Evolutionary conservation across 2,888 invertebrate species (phyloP), one percentile per base, ranked within the genome.

Genomic region (Machimus rusticus): DNA sequence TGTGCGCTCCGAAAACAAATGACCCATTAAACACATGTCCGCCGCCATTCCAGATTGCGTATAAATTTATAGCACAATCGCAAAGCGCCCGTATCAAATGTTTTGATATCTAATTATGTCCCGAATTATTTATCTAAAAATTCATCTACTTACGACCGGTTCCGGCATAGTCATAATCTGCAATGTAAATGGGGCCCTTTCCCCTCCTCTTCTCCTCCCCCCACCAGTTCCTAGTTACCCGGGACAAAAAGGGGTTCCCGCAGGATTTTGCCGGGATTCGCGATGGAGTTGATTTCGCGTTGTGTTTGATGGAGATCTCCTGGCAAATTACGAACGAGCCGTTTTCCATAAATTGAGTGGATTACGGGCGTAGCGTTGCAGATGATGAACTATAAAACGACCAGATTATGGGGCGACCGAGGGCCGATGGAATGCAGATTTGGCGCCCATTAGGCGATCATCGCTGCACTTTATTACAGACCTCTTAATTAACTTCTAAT

Each of bases 1-100:
- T 86, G 85, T 86, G 74, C 43, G 86, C 43, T 39, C 19, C 37
- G 87, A 81, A 87, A 87, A 87, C 79, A 87, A 87, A 87, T 86
- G 87, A 74, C 74, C 86, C 87, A 87, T 87, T 87, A 86, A 87
- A 81, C 79, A 86, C 86, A 51, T 86, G 86, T 86, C 81, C 86
- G n/a, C 81, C 81, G 81, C 81, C 51, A 87, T 55, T 23, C 79
- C 79, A 79, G 81, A 51, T 81, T 87, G 74, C 81, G 51, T 81
- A 87, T 87, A 87, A 81, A 87, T 87, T 87, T 87, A 82, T 84
- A 77, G 39, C 37, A 76, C 19, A 34, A 77, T 74, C 76, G 74
- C 57, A 43, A 81, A 81, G 74, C 57, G 81, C 51, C 87, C 55
- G 77, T 87, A 78, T 78, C 81, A 81, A 87, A 87, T 81, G 87